Conservation (phyloP, 1,140 invertebrate genomes). For the Hylaeus anthracinus region DNA sequence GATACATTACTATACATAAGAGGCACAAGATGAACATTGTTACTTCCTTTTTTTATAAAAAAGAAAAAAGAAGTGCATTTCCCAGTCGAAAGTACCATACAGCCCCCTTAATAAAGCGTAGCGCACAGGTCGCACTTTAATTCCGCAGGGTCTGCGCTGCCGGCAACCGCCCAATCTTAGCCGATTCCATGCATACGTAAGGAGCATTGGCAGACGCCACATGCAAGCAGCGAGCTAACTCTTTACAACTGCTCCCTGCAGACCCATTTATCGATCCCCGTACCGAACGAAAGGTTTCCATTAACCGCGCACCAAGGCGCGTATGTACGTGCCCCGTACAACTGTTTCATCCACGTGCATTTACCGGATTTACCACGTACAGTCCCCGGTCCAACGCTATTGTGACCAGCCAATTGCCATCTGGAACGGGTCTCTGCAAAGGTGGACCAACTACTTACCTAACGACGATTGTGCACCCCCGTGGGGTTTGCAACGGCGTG, state of each 20-base stretch:
- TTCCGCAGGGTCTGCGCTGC: neutral
- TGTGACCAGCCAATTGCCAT: constrained; percentile 55
- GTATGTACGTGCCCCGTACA: constrained; percentile 23
- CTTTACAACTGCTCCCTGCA: constrained; percentile 43
- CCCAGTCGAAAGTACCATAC: no score
- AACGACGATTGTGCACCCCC: neutral
- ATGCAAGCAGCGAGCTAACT: constrained; percentile 34
- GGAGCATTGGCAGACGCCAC: constrained; percentile 46
- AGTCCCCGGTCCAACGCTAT: constrained; percentile 21
- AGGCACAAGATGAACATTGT: no score
- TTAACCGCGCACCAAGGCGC: constrained; percentile 60
- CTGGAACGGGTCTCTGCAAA: constrained; percentile 30
- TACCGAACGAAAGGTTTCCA: constrained; percentile 63
- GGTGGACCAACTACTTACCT: constrained; percentile 47
- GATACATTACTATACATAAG: no score
- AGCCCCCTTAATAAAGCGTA: no score
- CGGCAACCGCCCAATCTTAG: constrained; percentile 2
- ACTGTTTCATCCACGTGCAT: constrained; percentile 45
- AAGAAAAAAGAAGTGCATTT: no score
- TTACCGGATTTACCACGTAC: constrained; percentile 38
- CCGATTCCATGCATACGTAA: constrained; percentile 52
- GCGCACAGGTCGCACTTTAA: constrained; percentile 25
- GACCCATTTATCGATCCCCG: constrained; percentile 63
- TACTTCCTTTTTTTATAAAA: no score
- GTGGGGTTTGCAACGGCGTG: constrained; percentile 5